Evolutionary conservation across 2,797 vertebrate genomes (phyloP).

Genomic region (Rhodeus uyekii): DNA sequence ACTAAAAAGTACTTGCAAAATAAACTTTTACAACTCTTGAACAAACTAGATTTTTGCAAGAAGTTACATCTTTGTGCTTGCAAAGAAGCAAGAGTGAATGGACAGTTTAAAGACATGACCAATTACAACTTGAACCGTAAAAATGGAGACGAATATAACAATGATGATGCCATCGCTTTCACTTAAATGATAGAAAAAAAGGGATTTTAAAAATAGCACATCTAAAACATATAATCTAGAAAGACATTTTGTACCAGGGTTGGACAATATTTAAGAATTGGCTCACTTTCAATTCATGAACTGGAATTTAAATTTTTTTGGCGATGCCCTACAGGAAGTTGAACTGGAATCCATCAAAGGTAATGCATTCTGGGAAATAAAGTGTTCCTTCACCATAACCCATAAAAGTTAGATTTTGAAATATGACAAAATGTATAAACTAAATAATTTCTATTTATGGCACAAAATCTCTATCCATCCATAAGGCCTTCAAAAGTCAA

Average conservation of each 20-base stretch:
- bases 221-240: neutral
- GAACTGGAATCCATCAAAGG: neutral
- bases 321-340: neutral
- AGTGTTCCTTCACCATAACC: neutral
- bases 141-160: too few relatives aligned
- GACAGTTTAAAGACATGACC: neutral
- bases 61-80: neutral
- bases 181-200: neutral
- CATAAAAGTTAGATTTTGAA: neutral
- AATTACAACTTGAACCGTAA: neutral
- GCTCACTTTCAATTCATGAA: neutral
- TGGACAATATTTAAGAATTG: neutral
- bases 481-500: neutral
- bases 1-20: neutral
- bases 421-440: neutral
- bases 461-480: neutral
- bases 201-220: neutral
- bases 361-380: neutral
- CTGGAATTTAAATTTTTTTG: neutral
- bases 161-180: neutral
- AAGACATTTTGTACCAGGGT: neutral
- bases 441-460: neutral
- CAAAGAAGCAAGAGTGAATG: neutral
- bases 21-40: neutral
- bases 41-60: neutral